phyloP scores from a whole-genome alignment of 2,113 vertebrate genomes.

The Ictalurus furcatus region DNA sequence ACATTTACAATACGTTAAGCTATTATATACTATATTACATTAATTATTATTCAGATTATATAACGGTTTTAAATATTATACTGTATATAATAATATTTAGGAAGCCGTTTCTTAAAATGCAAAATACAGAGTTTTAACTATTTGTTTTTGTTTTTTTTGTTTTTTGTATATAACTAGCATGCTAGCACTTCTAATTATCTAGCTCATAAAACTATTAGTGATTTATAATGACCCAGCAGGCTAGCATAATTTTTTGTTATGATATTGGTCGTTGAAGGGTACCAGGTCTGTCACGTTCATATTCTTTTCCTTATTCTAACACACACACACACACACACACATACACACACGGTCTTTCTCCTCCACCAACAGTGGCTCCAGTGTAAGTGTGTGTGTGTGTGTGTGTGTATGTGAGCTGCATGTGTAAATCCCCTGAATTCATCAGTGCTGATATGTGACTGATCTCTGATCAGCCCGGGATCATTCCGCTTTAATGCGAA shows the following conservation, averaged over 20 bases:
- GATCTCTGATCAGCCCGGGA: background rate
- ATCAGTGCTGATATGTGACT: background rate
- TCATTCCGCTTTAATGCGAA: background rate
- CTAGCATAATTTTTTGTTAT: background rate
- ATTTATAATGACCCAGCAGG: background rate
- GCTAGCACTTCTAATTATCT: background rate
- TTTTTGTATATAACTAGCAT: background rate
- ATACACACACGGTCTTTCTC: constrained; percentile 6
- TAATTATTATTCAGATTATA: no score
- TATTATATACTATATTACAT: no score
- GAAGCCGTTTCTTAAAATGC: no score
- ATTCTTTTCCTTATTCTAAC: background rate
- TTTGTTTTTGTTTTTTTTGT: no score
- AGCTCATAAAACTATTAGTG: background rate
- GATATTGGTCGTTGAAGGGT: background rate
- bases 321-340: constrained; percentile 18
- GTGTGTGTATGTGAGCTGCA: constrained; percentile 35
- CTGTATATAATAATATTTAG: background rate
- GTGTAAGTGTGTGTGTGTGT: constrained; percentile 22
- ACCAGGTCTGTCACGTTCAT: background rate
- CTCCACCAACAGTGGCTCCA: constrained; percentile 34
- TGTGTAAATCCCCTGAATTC: constrained; percentile 24
- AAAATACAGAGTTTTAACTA: background rate
- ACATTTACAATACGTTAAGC: background rate
- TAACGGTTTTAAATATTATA: background rate